These are phyloP conservation scores for Pseudopleuronectes americanus DNA, from an alignment of 2,797 vertebrate species.

Conservation along the genomic window DNA sequence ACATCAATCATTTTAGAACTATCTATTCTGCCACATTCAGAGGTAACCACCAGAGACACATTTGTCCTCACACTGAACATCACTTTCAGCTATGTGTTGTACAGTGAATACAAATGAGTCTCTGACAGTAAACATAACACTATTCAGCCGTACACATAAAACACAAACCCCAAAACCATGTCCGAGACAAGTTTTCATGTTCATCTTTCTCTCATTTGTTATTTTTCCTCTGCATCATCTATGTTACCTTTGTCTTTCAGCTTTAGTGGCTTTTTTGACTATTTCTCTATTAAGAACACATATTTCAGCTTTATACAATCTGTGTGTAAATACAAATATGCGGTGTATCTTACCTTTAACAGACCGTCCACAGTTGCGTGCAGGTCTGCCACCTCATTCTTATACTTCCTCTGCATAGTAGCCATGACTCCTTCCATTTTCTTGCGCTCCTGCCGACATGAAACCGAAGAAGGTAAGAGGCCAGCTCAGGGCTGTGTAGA, in stretches of 20 bases:
- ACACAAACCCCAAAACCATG: neutral
- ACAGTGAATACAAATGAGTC: neutral
- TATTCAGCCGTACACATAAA: neutral
- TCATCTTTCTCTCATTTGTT: neutral
- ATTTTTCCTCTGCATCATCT: too few relatives aligned
- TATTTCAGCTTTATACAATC: too few relatives aligned
- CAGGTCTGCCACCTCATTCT: conserved; percentile 77
- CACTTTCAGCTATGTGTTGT: neutral
- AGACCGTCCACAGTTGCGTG: conserved; percentile 75
- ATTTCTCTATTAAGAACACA: too few relatives aligned
- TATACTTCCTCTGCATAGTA: conserved; percentile 76
- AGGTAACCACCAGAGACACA: too few relatives aligned
- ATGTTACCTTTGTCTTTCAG: too few relatives aligned
- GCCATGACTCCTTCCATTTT: conserved; percentile 75
- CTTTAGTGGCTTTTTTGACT: too few relatives aligned
- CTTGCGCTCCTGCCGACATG: conserved; percentile 71
- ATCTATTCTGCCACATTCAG: too few relatives aligned
- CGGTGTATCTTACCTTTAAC: conserved; percentile 69
- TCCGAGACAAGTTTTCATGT: neutral
- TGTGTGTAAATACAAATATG: too few relatives aligned
- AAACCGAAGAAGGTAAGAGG: conserved; percentile 65
- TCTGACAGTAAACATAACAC: too few relatives aligned
- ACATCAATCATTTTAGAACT: neutral
- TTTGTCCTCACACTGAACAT: neutral
- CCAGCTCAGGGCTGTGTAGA: conserved; percentile 44